Evolutionary conservation across 2,797 vertebrate genomes (phyloP).

Genomic region (Cryptoprocta ferox): DNA sequence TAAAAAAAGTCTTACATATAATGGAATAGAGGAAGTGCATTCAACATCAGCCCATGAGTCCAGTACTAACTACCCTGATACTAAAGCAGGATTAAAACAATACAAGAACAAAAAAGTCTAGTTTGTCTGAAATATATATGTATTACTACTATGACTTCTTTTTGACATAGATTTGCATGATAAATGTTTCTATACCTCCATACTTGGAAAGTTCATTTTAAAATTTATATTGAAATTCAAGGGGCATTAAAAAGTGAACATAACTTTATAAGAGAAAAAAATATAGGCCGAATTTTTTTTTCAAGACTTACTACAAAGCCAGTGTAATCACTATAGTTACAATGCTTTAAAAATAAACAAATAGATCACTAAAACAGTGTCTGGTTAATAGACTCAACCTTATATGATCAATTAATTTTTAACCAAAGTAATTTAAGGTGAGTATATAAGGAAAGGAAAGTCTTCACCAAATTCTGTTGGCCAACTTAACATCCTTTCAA

Average conservation of each 20-base stretch:
- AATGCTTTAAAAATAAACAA: background rate
- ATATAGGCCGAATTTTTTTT: background rate
- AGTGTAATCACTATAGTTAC: background rate
- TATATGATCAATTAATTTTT: background rate
- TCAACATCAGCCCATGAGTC: background rate
- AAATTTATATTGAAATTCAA: background rate
- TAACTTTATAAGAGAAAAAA: slow-evolving; percentile 4
- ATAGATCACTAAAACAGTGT: background rate
- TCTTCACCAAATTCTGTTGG: background rate
- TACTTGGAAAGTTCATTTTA: background rate
- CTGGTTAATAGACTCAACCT: background rate
- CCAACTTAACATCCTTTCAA: background rate
- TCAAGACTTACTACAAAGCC: background rate
- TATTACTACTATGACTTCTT: background rate
- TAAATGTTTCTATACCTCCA: background rate
- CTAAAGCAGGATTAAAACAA: background rate
- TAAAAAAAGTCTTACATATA: background rate
- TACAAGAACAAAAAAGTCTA: background rate
- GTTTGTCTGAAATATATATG: background rate
- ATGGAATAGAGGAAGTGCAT: background rate
- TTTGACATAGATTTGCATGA: background rate
- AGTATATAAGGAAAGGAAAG: background rate
- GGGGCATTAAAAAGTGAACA: background rate
- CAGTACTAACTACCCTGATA: background rate
- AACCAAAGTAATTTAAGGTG: background rate